phyloP scores from a whole-genome alignment of 2,888 invertebrate genomes.

The Xanthia togata region DNA sequence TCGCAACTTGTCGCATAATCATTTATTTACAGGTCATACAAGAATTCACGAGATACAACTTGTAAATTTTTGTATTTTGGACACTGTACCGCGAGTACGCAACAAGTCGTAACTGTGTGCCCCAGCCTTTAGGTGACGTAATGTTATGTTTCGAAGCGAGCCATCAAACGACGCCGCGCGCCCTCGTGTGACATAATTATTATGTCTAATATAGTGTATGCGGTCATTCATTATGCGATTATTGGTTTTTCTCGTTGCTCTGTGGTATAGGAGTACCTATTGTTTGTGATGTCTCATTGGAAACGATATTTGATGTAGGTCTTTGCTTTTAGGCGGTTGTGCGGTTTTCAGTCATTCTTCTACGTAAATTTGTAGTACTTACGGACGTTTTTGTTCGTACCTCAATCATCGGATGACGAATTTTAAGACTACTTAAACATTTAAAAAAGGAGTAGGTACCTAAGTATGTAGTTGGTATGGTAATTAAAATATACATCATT shows the following conservation, averaged over 20 bases:
- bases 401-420: background rate
- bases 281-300: slow-evolving; percentile 45
- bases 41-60: background rate
- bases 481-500: background rate
- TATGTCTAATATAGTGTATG: slow-evolving; percentile 72
- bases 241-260: slow-evolving; percentile 37
- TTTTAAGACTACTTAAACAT: background rate
- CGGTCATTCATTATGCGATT: slow-evolving; percentile 66
- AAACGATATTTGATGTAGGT: slow-evolving; percentile 28
- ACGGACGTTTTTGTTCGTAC: background rate
- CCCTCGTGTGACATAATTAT: slow-evolving; percentile 75
- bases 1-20: background rate
- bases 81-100: background rate
- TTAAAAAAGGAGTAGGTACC: background rate
- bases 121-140: slow-evolving; percentile 42
- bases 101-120: background rate
- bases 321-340: background rate
- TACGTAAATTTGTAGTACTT: background rate
- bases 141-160: slow-evolving; percentile 52
- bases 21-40: background rate
- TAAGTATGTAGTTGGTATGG: too few species aligned
- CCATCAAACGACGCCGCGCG: slow-evolving; percentile 70
- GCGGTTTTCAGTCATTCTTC: slow-evolving; percentile 3
- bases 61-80: background rate
- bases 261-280: slow-evolving; percentile 18